Percentiles rank a stretch among this genome's conserved stretches.
Conservation (phyloP, 2,888 invertebrate genomes). For the Noctuana brunneofusca region DNA sequence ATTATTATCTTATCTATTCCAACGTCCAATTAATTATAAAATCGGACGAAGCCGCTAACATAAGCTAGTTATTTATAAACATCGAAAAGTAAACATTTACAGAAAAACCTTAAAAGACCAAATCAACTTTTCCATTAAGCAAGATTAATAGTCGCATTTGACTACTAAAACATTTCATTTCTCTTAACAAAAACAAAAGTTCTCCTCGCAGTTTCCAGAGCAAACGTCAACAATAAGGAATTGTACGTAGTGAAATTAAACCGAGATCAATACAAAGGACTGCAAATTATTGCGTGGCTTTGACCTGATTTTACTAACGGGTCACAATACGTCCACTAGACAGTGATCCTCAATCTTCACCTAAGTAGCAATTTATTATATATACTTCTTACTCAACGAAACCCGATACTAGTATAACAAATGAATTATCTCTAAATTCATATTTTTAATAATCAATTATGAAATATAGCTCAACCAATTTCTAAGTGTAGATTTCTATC, state of each 20-base stretch:
- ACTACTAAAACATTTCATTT: conserved; percentile 17
- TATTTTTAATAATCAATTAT: background rate
- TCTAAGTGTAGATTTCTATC: no score
- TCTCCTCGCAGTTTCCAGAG: conserved; percentile 9
- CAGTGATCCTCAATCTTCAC: conserved; percentile 7
- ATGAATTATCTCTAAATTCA: background rate
- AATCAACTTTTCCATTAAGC: conserved; percentile 3
- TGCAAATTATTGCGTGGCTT: conserved; percentile 45
- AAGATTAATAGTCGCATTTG: conserved; percentile 13
- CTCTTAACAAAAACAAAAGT: conserved; percentile 26
- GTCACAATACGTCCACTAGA: conserved; percentile 33
- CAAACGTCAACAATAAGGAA: conserved; percentile 16
- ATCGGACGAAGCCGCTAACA: no score
- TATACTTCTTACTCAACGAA: no score
- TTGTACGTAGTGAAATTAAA: conserved; percentile 29
- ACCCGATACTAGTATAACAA: no score
- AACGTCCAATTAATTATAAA: no score
- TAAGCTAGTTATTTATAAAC: no score
- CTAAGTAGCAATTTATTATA: background rate
- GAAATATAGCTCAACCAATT: no score
- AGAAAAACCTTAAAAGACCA: no score
- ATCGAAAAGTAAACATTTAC: no score
- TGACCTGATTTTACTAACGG: conserved; percentile 43
- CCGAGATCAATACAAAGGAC: conserved; percentile 37
- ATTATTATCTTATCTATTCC: no score